phyloP scores from a whole-genome alignment of 2,888 invertebrate genomes.

The Loripinus fragilis region DNA sequence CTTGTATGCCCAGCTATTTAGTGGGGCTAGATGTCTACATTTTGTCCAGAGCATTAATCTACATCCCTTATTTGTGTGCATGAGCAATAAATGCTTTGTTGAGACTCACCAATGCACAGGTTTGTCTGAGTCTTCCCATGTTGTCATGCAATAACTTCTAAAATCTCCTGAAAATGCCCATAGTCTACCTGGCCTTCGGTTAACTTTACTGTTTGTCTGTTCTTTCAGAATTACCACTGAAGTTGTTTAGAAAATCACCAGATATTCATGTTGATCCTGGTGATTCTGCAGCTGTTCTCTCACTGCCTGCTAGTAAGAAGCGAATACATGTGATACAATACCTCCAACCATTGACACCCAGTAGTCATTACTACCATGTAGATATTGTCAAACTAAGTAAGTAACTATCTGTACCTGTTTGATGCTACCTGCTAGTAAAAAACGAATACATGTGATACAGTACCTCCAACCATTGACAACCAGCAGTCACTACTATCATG shows the following conservation, averaged over 20 bases:
- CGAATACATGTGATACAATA: conserved; percentile 78
- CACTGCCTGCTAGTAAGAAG: conserved; percentile 65
- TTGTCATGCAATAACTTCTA: too few species aligned
- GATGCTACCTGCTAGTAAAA: conserved; percentile 67
- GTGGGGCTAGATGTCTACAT: too few species aligned
- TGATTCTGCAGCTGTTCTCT: conserved; percentile 54
- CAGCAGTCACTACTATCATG: conserved; percentile 66
- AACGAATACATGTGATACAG: conserved; percentile 77
- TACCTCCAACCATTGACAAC: conserved; percentile 70
- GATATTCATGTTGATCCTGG: conserved; percentile 62
- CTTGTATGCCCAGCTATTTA: too few species aligned
- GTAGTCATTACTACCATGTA: conserved; percentile 68
- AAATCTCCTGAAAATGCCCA: too few species aligned
- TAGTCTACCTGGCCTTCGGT: too few species aligned
- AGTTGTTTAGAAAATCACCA: conserved; percentile 69
- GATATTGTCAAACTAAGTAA: conserved; percentile 74
- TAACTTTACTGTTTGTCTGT: too few species aligned
- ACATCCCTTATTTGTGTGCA: too few species aligned
- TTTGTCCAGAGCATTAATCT: too few species aligned
- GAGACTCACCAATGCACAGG: too few species aligned
- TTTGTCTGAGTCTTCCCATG: too few species aligned
- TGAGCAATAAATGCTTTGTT: too few species aligned
- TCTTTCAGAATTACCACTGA: conserved; percentile 64
- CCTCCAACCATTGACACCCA: conserved; percentile 67
- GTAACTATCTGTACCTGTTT: conserved; percentile 35